phyloP scores from a whole-genome alignment of 2,113 vertebrate species.

The Brachyhypopomus gauderio region DNA sequence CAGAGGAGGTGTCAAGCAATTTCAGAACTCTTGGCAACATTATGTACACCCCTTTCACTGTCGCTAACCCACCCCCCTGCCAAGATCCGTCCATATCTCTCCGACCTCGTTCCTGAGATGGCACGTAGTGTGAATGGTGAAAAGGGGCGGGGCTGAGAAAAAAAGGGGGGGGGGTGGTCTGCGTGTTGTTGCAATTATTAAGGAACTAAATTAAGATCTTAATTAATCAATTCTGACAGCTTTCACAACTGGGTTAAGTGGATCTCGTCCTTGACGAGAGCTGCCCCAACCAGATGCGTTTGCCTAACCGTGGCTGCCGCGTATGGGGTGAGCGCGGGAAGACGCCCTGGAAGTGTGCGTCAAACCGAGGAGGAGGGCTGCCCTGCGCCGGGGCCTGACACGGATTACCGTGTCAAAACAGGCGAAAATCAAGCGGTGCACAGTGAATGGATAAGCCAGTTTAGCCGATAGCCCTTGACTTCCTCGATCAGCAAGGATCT shows the following conservation, averaged over 20 bases:
- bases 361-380: neutral
- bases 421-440: slow-evolving; percentile 18
- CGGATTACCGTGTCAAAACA: slow-evolving; percentile 1
- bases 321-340: neutral
- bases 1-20: slow-evolving; percentile 52
- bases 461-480: slow-evolving; percentile 2
- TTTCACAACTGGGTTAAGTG: slow-evolving; percentile 32
- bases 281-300: neutral
- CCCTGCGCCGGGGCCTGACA: neutral
- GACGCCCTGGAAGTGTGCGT: neutral
- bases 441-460: slow-evolving; percentile 35
- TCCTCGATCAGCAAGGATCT: slow-evolving; percentile 50
- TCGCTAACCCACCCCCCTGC: slow-evolving; percentile 21
- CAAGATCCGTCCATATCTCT: neutral
- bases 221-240: slow-evolving; percentile 15
- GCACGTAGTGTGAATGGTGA: neutral
- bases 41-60: slow-evolving; percentile 36
- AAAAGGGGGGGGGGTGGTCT: too few species aligned
- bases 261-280: neutral
- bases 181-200: neutral
- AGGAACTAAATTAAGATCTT: slow-evolving; percentile 14
- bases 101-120: slow-evolving; percentile 14
- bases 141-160: neutral
- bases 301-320: neutral
- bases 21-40: slow-evolving; percentile 51